phyloP scores from a whole-genome alignment of 2,797 vertebrate species.

The Peromyscus aztecus region DNA sequence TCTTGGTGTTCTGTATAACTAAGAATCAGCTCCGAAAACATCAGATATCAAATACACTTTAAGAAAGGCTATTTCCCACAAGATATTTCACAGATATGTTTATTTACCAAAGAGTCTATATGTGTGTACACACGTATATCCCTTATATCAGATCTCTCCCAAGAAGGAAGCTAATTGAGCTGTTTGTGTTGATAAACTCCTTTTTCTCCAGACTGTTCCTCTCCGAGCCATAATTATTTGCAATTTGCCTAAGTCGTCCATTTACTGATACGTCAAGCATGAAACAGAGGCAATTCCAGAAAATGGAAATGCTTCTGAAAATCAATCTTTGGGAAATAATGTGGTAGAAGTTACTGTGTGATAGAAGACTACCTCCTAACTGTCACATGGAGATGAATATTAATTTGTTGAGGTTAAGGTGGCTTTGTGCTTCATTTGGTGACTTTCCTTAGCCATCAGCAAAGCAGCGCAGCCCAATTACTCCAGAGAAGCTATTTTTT shows the following conservation, averaged over 20 bases:
- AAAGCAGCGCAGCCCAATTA: constrained; percentile 90
- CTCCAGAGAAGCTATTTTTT: constrained; percentile 89
- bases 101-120: constrained; percentile 52
- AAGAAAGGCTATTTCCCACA: constrained; percentile 68
- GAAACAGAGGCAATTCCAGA: constrained; percentile 99
- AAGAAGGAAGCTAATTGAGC: constrained; percentile 97
- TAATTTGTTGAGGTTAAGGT: constrained; percentile 92
- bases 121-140: constrained; percentile 50
- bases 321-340: constrained; percentile 95
- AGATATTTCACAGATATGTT: constrained; percentile 51
- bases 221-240: constrained; percentile 99
- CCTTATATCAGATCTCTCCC: constrained; percentile 94
- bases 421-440: constrained; percentile 93
- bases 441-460: constrained; percentile 92
- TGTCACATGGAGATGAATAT: constrained; percentile 94
- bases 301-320: constrained; percentile 98
- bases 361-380: constrained; percentile 94
- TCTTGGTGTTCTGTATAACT: constrained; percentile 67
- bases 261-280: constrained; percentile 99
- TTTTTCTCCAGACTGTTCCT: constrained; percentile 94
- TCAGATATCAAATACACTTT: constrained; percentile 58
- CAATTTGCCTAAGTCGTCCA: constrained; percentile 99
- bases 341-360: constrained; percentile 94
- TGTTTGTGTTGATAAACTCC: constrained; percentile 98
- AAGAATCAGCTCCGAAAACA: constrained; percentile 68